These are phyloP conservation scores for Latrodectus hesperus DNA, from an alignment of 2,888 invertebrate species.

Conservation along the genomic window DNA sequence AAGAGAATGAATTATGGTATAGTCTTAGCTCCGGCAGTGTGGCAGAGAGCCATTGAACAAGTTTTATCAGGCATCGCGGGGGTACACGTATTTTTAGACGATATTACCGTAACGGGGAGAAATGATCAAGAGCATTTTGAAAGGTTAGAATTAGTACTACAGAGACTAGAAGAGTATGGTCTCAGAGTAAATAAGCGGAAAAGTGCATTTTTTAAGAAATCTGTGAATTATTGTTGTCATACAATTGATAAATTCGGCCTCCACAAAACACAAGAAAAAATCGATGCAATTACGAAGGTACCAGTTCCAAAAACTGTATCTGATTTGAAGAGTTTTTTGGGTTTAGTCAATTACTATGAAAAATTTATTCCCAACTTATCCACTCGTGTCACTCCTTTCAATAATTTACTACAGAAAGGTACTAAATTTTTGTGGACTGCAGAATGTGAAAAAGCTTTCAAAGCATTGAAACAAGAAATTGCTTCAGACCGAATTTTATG, in stretches of 20 bases:
- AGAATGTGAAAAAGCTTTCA: conserved; percentile 46
- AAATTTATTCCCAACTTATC: too few species aligned
- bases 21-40: conserved; percentile 74
- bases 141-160: too few species aligned
- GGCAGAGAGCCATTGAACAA: too few species aligned
- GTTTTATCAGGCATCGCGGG: too few species aligned
- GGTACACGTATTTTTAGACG: too few species aligned
- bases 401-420: not conserved
- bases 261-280: conserved; percentile 53
- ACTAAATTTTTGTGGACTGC: conserved; percentile 47
- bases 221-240: conserved; percentile 50
- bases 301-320: conserved; percentile 43
- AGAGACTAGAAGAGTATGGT: too few species aligned
- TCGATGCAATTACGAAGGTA: conserved; percentile 46
- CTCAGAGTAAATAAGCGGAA: too few species aligned
- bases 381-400: too few species aligned
- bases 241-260: conserved; percentile 53
- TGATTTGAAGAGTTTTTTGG: too few species aligned
- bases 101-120: too few species aligned
- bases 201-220: conserved; percentile 47
- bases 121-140: too few species aligned
- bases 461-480: conserved; percentile 43
- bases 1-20: conserved; percentile 73
- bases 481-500: conserved; percentile 67
- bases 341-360: too few species aligned